A percentile compares a stretch with the other conserved stretches of the same genome.
These are phyloP conservation scores for Tribolium freemani DNA, from an alignment of 2,888 invertebrate genomes.

Conservation along the genomic window DNA sequence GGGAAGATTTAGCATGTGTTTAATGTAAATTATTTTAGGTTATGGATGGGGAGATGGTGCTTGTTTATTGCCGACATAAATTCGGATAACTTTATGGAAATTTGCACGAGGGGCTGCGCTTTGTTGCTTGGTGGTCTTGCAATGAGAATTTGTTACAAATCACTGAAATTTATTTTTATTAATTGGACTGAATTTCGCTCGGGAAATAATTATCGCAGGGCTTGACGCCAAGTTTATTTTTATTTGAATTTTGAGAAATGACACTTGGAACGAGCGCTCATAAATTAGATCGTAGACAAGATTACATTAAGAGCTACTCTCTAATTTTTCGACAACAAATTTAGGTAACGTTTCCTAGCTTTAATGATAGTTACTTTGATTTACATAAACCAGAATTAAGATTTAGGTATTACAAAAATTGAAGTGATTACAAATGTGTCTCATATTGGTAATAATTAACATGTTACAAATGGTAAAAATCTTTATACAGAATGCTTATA, in stretches of 20 bases:
- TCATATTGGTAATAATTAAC: no score
- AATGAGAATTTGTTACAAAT: not conserved
- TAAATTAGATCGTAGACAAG: not conserved
- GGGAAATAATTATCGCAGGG: not conserved
- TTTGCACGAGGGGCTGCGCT: slow-evolving; percentile 8
- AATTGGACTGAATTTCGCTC: not conserved
- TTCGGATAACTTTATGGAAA: slow-evolving; percentile 60
- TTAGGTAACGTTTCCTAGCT: not conserved
- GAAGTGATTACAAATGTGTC: no score
- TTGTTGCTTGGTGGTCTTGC: not conserved
- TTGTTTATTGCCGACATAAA: slow-evolving; percentile 53
- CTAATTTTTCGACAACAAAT: not conserved
- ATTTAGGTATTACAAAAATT: no score
- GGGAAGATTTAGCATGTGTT: slow-evolving; percentile 67
- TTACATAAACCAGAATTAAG: not conserved
- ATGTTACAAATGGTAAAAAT: no score
- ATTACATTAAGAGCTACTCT: not conserved
- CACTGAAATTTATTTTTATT: not conserved
- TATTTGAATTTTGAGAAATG: not conserved
- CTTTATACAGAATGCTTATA: no score
- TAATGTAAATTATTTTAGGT: slow-evolving; percentile 67
- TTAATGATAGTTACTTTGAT: not conserved
- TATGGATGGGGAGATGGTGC: slow-evolving; percentile 51
- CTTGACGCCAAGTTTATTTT: not conserved
- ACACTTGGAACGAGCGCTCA: not conserved